Base-by-base conservation (phyloP, 2,888 invertebrate genomes). In the Eristalis intricaria region DNA sequence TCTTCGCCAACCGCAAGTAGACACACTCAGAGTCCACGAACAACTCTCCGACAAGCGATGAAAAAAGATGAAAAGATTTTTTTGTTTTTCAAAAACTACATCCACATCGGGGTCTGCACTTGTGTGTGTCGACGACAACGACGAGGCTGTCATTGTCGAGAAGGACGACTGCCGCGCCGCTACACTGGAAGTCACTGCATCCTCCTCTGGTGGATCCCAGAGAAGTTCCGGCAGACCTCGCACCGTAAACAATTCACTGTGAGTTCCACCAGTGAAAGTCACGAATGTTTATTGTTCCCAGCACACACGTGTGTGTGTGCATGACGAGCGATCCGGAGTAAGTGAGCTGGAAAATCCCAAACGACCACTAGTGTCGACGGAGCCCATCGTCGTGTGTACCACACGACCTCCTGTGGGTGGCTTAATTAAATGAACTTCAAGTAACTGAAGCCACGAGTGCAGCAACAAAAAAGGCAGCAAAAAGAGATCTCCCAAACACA, bases 361-460 rank as follows among this genome's bases (percentile, higher is more conserved):
- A 66, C 65, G 75, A 75, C 84, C 79, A 69, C 32, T 32, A 66
- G 68, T 76, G 77, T 56, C 75, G 75, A 81, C 75, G 76, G 40
- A 83, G 56, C 68, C 38, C 63, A 77, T 43, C 40, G 61, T 38
- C 29, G 50, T 58, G 23, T 58, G 23, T 32, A 43, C 60, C 22
- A 13, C 26, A 66, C 71, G 29, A 19, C 82, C 68, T 71, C 79
- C 71, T 63, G 68, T 84, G 84, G 84, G 87, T 84, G 87, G 84
- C 58, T 76, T 79, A 84, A 87, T 87, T 84, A 87, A 84, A 87
- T 84, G 73, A 84, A 87, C 74, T 84, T 79, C 83, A 79, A 87
- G 79, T 75, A 71, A 79, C 83, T 70, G 56, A 63, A 69, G 50
- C 74, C 69, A 2, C 2, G 63, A 69, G 60, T 58, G 50, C 63